Evolutionary conservation across 2,113 vertebrate species (phyloP).

Genomic region (Cephalopholis sonnerati): DNA sequence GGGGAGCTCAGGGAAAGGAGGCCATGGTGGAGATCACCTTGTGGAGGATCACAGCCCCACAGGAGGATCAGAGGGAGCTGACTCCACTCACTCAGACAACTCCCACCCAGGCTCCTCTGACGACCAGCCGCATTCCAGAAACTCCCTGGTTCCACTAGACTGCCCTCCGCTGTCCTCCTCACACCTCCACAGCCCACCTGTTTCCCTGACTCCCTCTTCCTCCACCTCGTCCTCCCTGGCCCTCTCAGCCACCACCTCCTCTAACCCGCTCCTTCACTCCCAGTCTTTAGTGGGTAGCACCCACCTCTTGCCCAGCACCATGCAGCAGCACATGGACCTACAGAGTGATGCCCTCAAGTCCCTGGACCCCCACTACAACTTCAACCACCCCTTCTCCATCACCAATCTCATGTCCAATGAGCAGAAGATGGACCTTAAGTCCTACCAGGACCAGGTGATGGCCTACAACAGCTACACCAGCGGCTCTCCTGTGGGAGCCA

Average conservation of each 20-base stretch:
- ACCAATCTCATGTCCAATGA: slow-evolving; percentile 93
- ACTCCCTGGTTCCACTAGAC: slow-evolving; percentile 80
- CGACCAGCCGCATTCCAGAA: slow-evolving; percentile 79
- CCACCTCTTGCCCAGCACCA: slow-evolving; percentile 85
- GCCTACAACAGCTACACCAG: slow-evolving; percentile 84
- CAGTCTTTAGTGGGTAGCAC: slow-evolving; percentile 76
- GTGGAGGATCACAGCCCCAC: slow-evolving; percentile 80
- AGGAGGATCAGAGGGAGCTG: slow-evolving; percentile 83
- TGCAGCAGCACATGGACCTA: slow-evolving; percentile 90
- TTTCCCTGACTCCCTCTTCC: slow-evolving; percentile 72
- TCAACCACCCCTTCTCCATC: slow-evolving; percentile 95
- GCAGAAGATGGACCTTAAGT: slow-evolving; percentile 91
- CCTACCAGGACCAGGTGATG: slow-evolving; percentile 89
- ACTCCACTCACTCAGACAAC: slow-evolving; percentile 86
- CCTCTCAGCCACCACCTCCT: slow-evolving; percentile 74
- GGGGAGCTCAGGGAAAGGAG: slow-evolving; percentile 70
- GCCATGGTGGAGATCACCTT: slow-evolving; percentile 72
- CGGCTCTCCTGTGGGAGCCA: slow-evolving; percentile 81
- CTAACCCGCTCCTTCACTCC: slow-evolving; percentile 81
- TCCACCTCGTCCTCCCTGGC: slow-evolving; percentile 77
- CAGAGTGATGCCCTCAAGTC: slow-evolving; percentile 90
- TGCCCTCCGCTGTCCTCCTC: slow-evolving; percentile 75
- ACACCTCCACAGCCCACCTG: slow-evolving; percentile 78
- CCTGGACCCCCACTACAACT: slow-evolving; percentile 92
- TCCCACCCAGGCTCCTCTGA: slow-evolving; percentile 86